These are phyloP conservation scores for Nasalis larvatus DNA, from an alignment of 2,113 vertebrate genomes.

Conservation along the genomic window DNA sequence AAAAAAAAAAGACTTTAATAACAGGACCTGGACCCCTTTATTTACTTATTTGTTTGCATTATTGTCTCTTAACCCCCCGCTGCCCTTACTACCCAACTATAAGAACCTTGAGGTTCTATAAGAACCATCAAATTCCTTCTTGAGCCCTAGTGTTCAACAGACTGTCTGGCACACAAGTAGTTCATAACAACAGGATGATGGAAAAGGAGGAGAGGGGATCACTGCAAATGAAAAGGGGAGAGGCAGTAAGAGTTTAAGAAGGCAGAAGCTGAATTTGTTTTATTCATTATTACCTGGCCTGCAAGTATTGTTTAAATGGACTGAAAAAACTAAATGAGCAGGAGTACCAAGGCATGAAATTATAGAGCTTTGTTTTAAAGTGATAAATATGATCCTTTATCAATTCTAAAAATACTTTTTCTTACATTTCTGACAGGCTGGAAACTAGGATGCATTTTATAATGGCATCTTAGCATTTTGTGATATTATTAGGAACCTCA, in stretches of 20 bases:
- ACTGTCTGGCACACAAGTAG: neutral
- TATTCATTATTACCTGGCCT: neutral
- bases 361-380: neutral
- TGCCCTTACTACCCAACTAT: neutral
- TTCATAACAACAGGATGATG: neutral
- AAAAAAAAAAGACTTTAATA: neutral
- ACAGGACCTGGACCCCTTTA: neutral
- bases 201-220: neutral
- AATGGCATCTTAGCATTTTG: neutral
- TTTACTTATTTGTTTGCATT: neutral
- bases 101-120: neutral
- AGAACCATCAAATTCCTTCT: neutral
- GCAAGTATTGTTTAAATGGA: neutral
- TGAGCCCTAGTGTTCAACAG: neutral
- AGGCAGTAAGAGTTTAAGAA: neutral
- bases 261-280: neutral
- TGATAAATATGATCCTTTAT: constrained; percentile 9
- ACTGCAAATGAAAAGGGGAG: neutral
- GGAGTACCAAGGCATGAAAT: neutral
- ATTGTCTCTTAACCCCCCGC: neutral
- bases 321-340: neutral
- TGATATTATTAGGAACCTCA: neutral
- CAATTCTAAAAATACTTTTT: constrained; percentile 32
- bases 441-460: constrained; percentile 11
- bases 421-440: constrained; percentile 18